Evolutionary conservation across 2,888 invertebrate genomes (phyloP).

Genomic region (Resseliella maxima): DNA sequence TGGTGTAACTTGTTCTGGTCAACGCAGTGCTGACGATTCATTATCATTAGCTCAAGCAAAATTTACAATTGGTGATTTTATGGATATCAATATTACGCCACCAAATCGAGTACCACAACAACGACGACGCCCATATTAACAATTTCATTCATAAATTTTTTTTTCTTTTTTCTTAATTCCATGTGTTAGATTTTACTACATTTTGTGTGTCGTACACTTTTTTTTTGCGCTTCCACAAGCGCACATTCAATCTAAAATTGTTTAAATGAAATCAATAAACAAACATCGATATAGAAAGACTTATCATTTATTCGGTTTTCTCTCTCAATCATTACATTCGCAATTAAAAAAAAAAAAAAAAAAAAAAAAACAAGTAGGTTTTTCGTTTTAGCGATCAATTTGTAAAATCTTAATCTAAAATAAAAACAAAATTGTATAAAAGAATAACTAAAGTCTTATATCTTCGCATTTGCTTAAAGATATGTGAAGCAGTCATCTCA

Average conservation of each 20-base stretch:
- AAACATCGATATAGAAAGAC: constrained; percentile 26
- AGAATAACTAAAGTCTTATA: constrained; percentile 14
- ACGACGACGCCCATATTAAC: constrained; percentile 71
- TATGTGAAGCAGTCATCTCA: neutral
- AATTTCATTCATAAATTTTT: neutral
- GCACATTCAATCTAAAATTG: too few relatives aligned
- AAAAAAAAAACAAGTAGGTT: neutral
- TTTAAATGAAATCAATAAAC: too few relatives aligned
- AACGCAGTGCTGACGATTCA: constrained; percentile 92
- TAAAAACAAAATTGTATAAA: neutral
- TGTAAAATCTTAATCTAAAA: constrained; percentile 48
- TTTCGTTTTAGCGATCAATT: constrained; percentile 31
- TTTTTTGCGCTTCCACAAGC: neutral
- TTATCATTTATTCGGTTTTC: constrained; percentile 39
- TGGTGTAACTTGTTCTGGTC: constrained; percentile 92
- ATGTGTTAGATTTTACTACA: neutral
- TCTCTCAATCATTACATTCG: constrained; percentile 33
- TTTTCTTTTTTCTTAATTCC: neutral
- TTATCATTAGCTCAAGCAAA: constrained; percentile 88
- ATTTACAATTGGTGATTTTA: constrained; percentile 95
- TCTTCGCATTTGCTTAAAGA: neutral
- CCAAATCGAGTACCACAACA: constrained; percentile 80
- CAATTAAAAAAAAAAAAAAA: neutral
- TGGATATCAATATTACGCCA: constrained; percentile 95
- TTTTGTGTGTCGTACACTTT: neutral